Evolutionary conservation across 2,888 invertebrate genomes (phyloP).

Genomic region (Hirtodrosophila histrioides): DNA sequence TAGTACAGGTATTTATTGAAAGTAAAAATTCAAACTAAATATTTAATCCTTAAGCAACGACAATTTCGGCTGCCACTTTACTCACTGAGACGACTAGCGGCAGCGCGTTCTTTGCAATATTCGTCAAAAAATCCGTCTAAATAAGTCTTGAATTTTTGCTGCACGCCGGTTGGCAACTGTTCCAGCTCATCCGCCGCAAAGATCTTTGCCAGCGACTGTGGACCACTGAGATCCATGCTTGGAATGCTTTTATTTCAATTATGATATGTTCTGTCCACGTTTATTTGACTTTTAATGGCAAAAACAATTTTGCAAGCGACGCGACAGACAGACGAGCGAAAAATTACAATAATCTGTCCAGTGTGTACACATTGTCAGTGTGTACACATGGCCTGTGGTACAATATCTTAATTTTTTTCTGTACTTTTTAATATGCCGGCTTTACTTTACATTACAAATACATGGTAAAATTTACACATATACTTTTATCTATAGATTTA

Average conservation of each 20-base stretch:
- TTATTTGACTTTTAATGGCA: background rate
- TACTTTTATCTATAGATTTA: background rate
- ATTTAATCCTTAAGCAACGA: background rate
- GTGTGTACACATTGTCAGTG: slow-evolving; percentile 56
- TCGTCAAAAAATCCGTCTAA: slow-evolving; percentile 88
- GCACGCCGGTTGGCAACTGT: slow-evolving; percentile 85
- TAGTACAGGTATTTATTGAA: background rate
- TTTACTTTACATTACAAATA: slow-evolving; percentile 8
- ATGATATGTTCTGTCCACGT: slow-evolving; percentile 2
- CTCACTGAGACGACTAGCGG: slow-evolving; percentile 85
- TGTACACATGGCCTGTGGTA: slow-evolving; percentile 31
- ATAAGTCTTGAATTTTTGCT: slow-evolving; percentile 87
- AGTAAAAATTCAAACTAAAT: no score
- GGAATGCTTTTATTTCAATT: slow-evolving; percentile 17
- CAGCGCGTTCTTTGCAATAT: slow-evolving; percentile 89
- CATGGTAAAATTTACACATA: background rate
- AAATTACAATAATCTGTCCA: slow-evolving; percentile 39
- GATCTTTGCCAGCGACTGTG: slow-evolving; percentile 83
- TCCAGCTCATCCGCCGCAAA: slow-evolving; percentile 86
- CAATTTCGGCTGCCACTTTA: slow-evolving; percentile 19
- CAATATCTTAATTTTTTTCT: slow-evolving; percentile 6
- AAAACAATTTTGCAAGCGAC: slow-evolving; percentile 13
- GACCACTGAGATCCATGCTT: slow-evolving; percentile 82
- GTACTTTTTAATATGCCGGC: slow-evolving; percentile 26
- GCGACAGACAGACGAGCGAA: slow-evolving; percentile 12